Percentiles rank a stretch among this genome's conserved stretches.
These are phyloP conservation scores for Exocentrus adspersus DNA, from an alignment of 2,888 invertebrate species.

Conservation along the genomic window DNA sequence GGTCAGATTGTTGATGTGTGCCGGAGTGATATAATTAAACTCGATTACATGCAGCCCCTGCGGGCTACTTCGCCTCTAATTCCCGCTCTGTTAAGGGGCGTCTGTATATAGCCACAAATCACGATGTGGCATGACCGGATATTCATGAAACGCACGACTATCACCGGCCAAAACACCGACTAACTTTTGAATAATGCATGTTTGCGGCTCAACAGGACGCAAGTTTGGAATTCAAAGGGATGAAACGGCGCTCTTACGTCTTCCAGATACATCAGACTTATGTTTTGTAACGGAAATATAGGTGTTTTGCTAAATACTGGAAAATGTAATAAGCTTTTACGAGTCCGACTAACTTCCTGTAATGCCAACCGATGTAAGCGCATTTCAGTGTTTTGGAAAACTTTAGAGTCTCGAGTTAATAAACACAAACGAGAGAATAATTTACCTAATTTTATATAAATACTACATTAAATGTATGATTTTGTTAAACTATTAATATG, in stretches of 20 bases:
- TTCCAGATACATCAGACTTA: constrained; percentile 9
- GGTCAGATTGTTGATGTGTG: no score
- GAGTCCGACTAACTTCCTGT: no score
- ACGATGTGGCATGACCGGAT: constrained; percentile 14
- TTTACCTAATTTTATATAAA: no score
- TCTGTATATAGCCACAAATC: constrained; percentile 31
- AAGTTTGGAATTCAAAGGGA: constrained; percentile 32
- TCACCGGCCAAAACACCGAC: constrained; percentile 1
- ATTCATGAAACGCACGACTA: constrained; percentile 19
- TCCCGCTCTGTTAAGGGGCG: not conserved
- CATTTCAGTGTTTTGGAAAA: no score
- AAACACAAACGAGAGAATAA: no score
- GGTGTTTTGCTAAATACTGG: constrained; percentile 4
- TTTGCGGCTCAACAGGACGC: constrained; percentile 43
- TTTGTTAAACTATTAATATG: not conserved
- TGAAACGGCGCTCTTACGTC: not conserved
- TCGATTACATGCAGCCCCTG: no score
- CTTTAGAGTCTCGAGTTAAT: no score
- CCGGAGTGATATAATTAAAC: no score
- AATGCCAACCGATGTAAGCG: not conserved
- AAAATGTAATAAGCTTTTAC: not conserved
- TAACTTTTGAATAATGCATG: constrained; percentile 50
- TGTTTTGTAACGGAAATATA: constrained; percentile 8
- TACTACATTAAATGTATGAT: no score
- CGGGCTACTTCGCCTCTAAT: no score